phyloP scores from a whole-genome alignment of 2,113 vertebrate genomes.

The Orycteropus afer region DNA sequence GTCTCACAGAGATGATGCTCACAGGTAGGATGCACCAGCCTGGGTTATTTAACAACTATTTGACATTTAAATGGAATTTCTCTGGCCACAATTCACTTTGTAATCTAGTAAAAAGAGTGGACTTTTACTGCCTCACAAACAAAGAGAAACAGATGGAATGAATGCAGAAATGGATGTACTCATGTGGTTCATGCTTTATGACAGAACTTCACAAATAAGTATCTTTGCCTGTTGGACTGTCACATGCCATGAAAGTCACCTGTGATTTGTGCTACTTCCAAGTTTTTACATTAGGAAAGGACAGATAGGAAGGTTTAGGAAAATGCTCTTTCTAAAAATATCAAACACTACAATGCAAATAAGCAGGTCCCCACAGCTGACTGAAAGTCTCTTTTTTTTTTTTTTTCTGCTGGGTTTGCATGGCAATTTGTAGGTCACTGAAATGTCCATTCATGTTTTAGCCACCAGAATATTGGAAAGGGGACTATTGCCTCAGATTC shows the following conservation, averaged over 20 bases:
- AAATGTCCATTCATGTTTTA: background rate
- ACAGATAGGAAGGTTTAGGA: background rate
- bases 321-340: background rate
- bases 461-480: background rate
- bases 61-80: background rate
- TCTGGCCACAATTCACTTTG: background rate
- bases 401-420: background rate
- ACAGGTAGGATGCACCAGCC: background rate
- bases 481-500: background rate
- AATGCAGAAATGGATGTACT: background rate
- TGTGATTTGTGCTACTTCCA: rapidly evolving
- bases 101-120: background rate
- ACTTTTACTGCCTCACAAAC: background rate
- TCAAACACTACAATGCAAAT: too few relatives aligned
- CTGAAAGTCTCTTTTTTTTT: background rate
- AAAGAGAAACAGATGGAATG: background rate
- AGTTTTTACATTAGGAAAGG: too few relatives aligned
- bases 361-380: background rate
- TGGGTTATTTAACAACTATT: background rate
- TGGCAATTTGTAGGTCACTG: background rate
- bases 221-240: background rate
- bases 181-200: background rate
- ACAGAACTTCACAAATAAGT: background rate
- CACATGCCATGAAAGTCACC: background rate
- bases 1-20: background rate